Evolutionary conservation across 1,140 invertebrate genomes (phyloP).

Genomic region (Drosophila erecta): DNA sequence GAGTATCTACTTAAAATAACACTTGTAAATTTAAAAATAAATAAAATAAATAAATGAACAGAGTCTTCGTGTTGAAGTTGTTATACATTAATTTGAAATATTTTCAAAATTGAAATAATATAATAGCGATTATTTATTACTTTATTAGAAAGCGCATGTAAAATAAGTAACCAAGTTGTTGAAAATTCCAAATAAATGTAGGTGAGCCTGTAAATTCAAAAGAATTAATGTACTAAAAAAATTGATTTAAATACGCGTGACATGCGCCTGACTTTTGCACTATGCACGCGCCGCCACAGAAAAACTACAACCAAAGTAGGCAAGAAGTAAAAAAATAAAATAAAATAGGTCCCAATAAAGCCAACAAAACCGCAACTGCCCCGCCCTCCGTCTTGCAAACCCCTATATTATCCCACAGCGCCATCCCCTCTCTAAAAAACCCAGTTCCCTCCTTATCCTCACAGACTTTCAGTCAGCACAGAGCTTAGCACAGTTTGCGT

Average conservation of each 20-base stretch:
- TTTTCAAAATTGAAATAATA: too few relatives aligned
- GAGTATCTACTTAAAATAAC: background rate
- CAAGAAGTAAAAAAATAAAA: conserved; percentile 28
- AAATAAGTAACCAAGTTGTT: background rate
- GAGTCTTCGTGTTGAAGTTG: too few relatives aligned
- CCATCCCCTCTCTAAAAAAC: conserved; percentile 5
- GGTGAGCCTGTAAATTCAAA: background rate
- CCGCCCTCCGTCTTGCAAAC: conserved; percentile 7
- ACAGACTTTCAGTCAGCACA: conserved; percentile 36
- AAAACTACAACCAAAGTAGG: conserved; percentile 20
- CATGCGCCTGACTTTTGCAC: conserved; percentile 80
- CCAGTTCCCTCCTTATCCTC: conserved; percentile 8
- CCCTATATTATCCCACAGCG: conserved; percentile 3
- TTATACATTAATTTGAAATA: too few relatives aligned
- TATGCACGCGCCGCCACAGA: conserved; percentile 50
- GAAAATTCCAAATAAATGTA: background rate
- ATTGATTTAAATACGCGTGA: conserved; percentile 80
- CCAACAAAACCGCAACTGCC: conserved; percentile 20
- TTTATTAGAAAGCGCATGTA: too few relatives aligned
- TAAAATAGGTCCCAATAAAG: conserved; percentile 44
- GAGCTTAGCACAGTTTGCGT: conserved; percentile 56
- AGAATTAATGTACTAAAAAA: conserved; percentile 25
- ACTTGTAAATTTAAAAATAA: background rate
- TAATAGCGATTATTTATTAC: too few relatives aligned
- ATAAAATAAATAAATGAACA: too few relatives aligned